phyloP scores from a whole-genome alignment of 2,888 invertebrate species.

The Lissocephala sabroskyi region DNA sequence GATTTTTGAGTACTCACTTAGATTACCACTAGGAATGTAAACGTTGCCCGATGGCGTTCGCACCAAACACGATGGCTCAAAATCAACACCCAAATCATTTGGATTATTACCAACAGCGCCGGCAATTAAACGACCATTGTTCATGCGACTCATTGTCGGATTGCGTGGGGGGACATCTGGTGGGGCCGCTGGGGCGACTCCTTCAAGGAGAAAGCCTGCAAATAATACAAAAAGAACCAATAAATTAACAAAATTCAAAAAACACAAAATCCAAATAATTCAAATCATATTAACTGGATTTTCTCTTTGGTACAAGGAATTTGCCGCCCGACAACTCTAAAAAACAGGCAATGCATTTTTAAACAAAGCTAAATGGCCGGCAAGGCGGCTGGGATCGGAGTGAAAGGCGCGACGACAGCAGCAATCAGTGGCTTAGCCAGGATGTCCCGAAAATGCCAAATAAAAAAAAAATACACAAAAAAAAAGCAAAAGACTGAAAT shows the following conservation, averaged over 20 bases:
- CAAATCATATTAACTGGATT: background rate
- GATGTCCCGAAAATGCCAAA: no score
- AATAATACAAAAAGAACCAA: constrained; percentile 34
- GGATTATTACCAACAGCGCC: constrained; percentile 77
- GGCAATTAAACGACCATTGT: constrained; percentile 90
- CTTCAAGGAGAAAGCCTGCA: constrained; percentile 90
- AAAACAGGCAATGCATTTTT: constrained; percentile 41
- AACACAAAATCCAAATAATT: no score
- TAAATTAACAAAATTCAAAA: no score
- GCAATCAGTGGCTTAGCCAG: no score
- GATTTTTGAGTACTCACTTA: constrained; percentile 74
- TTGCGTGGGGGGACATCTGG: constrained; percentile 93
- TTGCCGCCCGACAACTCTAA: constrained; percentile 1
- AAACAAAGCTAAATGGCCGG: constrained; percentile 31
- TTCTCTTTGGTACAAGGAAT: no score
- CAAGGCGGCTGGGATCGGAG: background rate
- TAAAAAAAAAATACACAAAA: background rate
- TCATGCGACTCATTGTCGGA: constrained; percentile 92
- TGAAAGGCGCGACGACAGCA: constrained; percentile 1
- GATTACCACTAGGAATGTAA: constrained; percentile 89
- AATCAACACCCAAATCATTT: constrained; percentile 82
- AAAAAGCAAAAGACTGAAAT: background rate
- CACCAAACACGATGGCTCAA: constrained; percentile 92
- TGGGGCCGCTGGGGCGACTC: constrained; percentile 80
- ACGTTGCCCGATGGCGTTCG: constrained; percentile 94